Conservation (phyloP, 1,140 invertebrate genomes). For the Megalonaias nervosa region DNA sequence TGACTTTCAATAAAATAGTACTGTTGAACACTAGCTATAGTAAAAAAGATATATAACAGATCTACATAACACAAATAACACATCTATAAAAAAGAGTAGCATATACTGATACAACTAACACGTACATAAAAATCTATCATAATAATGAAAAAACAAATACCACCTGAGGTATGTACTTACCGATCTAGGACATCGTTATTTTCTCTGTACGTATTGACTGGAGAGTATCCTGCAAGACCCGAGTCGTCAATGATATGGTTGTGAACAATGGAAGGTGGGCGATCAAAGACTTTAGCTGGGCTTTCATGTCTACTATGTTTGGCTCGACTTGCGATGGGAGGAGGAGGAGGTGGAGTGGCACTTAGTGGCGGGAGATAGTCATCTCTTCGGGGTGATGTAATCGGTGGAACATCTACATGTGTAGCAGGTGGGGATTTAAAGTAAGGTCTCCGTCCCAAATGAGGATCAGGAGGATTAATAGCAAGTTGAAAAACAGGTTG, state of each 20-base stretch:
- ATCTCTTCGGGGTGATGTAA: slow-evolving; percentile 8
- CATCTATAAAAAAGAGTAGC: no score
- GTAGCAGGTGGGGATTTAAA: slow-evolving; percentile 33
- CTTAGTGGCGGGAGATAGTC: slow-evolving; percentile 35
- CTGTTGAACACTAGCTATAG: no score
- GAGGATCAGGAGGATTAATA: no score
- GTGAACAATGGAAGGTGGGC: not conserved
- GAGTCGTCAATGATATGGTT: slow-evolving; percentile 37
- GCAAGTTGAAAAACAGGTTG: no score
- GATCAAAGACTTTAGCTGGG: slow-evolving; percentile 1
- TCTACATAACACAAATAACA: no score
- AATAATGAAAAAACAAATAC: no score
- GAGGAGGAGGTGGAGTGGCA: slow-evolving; percentile 33
- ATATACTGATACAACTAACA: no score
- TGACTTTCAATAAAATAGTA: no score
- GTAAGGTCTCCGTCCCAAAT: slow-evolving; percentile 1
- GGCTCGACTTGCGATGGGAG: slow-evolving; percentile 19
- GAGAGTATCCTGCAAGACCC: slow-evolving; percentile 38
- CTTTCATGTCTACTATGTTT: slow-evolving; percentile 12
- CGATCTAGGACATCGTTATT: slow-evolving; percentile 31
- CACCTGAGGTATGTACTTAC: slow-evolving; percentile 15
- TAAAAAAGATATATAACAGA: no score
- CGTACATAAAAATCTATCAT: no score
- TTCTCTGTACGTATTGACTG: slow-evolving; percentile 30
- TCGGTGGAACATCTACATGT: slow-evolving; percentile 24